Evolutionary conservation across 2,888 invertebrate genomes (phyloP).

Genomic region (Metacarcinus magister): DNA sequence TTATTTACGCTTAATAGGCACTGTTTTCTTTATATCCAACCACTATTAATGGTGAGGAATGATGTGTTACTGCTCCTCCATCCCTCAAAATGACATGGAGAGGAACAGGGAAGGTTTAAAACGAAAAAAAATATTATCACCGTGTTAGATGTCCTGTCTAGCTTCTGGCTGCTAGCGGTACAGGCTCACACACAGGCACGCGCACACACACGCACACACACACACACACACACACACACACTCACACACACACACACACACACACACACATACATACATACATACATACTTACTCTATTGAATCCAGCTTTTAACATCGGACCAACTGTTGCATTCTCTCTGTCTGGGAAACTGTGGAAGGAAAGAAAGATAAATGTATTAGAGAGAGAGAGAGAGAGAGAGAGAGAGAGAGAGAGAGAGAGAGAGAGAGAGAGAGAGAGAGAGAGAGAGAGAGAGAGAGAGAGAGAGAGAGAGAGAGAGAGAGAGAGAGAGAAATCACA

Average conservation of each 20-base stretch:
- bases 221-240: conserved; percentile 1
- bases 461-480: not conserved
- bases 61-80: too few species aligned
- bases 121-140: too few species aligned
- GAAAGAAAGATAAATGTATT: not conserved
- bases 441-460: not conserved
- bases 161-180: too few species aligned
- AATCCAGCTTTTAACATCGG: conserved; percentile 71
- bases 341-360: conserved; percentile 74
- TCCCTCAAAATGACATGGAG: too few species aligned
- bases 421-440: not conserved
- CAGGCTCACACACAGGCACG: too few species aligned
- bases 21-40: too few species aligned
- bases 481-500: not conserved
- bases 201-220: not conserved
- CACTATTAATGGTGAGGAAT: too few species aligned
- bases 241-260: not conserved
- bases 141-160: too few species aligned
- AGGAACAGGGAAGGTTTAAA: too few species aligned
- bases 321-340: conserved; percentile 70
- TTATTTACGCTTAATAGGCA: too few species aligned
- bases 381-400: not conserved
- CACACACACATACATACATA: not conserved
- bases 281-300: conserved; percentile 67
- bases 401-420: not conserved